phyloP scores from a whole-genome alignment of 1,140 invertebrate genomes.

The Helicoverpa zea region DNA sequence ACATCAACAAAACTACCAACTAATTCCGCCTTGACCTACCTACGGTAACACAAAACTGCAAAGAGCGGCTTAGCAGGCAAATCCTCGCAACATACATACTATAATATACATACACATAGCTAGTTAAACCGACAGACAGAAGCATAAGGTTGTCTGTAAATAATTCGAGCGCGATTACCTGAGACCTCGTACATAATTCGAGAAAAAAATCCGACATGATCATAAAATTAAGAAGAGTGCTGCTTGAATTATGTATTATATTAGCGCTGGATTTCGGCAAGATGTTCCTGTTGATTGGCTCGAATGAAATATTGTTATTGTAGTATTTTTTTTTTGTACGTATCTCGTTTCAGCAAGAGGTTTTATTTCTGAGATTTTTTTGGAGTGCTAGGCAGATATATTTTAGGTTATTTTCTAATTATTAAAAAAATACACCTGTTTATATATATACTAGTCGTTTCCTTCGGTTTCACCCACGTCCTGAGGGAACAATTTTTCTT shows the following conservation, averaged over 20 bases:
- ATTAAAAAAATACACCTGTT: too few relatives aligned
- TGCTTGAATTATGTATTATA: constrained; percentile 12
- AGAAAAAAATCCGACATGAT: constrained; percentile 41
- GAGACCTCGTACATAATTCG: background rate
- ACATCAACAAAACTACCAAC: background rate
- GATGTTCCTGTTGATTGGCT: background rate
- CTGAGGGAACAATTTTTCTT: too few relatives aligned
- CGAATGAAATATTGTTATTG: background rate
- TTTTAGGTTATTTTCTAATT: too few relatives aligned
- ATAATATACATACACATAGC: background rate
- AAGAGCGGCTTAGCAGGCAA: background rate
- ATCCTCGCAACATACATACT: background rate
- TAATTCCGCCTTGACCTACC: constrained; percentile 12
- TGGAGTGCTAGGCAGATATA: too few relatives aligned
- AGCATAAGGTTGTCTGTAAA: constrained; percentile 1
- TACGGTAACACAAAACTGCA: constrained; percentile 9
- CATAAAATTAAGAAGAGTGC: constrained; percentile 32
- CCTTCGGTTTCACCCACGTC: too few relatives aligned
- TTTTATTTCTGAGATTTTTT: too few relatives aligned
- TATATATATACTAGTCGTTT: too few relatives aligned
- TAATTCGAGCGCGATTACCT: constrained; percentile 20
- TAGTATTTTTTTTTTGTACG: background rate
- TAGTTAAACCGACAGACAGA: background rate
- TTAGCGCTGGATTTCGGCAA: background rate
- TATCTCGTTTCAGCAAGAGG: too few relatives aligned